Conservation (phyloP, 2,888 invertebrate species). For the Lucinisca nassula region DNA sequence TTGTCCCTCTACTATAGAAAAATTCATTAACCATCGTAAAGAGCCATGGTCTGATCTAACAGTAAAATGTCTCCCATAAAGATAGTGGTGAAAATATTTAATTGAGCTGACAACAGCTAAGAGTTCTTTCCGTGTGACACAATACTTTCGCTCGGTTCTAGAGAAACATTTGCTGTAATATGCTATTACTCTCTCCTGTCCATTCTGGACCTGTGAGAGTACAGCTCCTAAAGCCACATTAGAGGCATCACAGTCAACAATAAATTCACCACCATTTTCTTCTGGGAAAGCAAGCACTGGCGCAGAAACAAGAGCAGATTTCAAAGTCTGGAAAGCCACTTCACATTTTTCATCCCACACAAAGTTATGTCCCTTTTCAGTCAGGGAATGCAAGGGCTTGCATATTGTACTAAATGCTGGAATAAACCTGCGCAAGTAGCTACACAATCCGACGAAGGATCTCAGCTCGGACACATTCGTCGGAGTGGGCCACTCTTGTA, state of each 20-base stretch:
- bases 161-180: constrained; percentile 54
- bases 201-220: constrained; percentile 64
- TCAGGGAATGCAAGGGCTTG: too few relatives aligned
- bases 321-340: too few relatives aligned
- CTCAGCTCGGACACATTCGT: constrained; percentile 34
- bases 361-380: too few relatives aligned
- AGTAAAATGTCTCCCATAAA: constrained; percentile 4
- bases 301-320: too few relatives aligned
- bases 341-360: constrained; percentile 25
- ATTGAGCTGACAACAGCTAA: constrained; percentile 65
- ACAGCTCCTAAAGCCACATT: constrained; percentile 65
- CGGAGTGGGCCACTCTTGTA: constrained; percentile 34
- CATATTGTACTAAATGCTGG: constrained; percentile 12
- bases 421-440: constrained; percentile 52
- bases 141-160: constrained; percentile 59
- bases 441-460: constrained; percentile 45
- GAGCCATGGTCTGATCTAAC: constrained; percentile 15
- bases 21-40: background rate
- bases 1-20: background rate
- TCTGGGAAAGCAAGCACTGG: constrained; percentile 61
- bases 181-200: constrained; percentile 65
- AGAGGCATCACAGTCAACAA: constrained; percentile 73
- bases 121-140: constrained; percentile 61
- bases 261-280: constrained; percentile 41
- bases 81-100: constrained; percentile 24